phyloP scores from a whole-genome alignment of 2,797 vertebrate genomes.

The Triplophysa yarkandensis region DNA sequence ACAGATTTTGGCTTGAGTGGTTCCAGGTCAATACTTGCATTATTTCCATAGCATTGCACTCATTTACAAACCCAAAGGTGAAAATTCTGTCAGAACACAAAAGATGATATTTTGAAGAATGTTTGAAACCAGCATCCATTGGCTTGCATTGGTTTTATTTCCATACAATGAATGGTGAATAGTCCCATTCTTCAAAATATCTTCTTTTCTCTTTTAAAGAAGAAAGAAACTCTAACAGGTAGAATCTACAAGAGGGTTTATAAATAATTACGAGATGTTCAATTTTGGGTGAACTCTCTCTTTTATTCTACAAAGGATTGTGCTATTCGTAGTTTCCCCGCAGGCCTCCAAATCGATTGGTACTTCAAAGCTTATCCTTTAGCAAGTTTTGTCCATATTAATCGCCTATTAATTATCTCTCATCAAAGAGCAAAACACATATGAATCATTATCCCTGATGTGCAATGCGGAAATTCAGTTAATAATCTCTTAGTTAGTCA shows the following conservation, averaged over 20 bases:
- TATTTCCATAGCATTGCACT: background rate
- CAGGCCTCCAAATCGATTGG: background rate
- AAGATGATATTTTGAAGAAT: too few relatives aligned
- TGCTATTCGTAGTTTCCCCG: background rate
- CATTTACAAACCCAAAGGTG: background rate
- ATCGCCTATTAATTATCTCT: slow-evolving; percentile 15
- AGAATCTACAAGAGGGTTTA: too few relatives aligned
- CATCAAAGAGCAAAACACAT: slow-evolving; percentile 26
- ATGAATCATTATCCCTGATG: slow-evolving; percentile 24
- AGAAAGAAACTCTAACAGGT: too few relatives aligned
- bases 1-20: background rate
- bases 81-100: too few relatives aligned
- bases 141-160: too few relatives aligned
- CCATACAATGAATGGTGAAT: too few relatives aligned
- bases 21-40: background rate
- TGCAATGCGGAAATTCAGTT: slow-evolving; percentile 18
- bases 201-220: too few relatives aligned
- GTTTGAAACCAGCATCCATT: too few relatives aligned
- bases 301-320: slow-evolving; percentile 33
- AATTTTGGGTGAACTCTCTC: too few relatives aligned
- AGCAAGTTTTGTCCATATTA: slow-evolving; percentile 5
- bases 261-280: too few relatives aligned
- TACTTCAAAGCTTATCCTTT: slow-evolving; percentile 35
- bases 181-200: too few relatives aligned
- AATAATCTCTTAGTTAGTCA: slow-evolving; percentile 8